Percentiles rank a stretch among this genome's conserved stretches.
Conservation (phyloP, 2,888 invertebrate genomes). For the Oscheius sp. region DNA sequence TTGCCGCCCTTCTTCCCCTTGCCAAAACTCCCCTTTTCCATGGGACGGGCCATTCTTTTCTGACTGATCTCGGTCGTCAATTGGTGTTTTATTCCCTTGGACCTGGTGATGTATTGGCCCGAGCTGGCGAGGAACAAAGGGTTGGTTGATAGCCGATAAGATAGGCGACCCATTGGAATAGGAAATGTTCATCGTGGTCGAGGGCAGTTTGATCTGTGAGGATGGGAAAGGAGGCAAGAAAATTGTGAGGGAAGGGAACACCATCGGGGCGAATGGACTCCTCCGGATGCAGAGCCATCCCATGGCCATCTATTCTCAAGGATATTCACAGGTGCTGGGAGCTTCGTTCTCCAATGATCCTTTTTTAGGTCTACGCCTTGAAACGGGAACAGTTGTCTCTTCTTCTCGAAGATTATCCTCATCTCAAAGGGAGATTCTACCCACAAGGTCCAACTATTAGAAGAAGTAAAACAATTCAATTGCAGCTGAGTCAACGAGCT, state of each 20-base stretch:
- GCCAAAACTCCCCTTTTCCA: slow-evolving; percentile 21
- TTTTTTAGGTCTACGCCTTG: slow-evolving; percentile 22
- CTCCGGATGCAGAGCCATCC: slow-evolving; percentile 1
- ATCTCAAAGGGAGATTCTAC: background rate
- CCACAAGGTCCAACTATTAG: background rate
- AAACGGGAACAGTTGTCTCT: background rate
- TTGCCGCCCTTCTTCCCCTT: slow-evolving; percentile 36
- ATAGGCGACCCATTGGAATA: background rate
- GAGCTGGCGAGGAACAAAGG: slow-evolving; percentile 47
- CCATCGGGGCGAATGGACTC: slow-evolving; percentile 21
- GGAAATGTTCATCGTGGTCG: slow-evolving; percentile 36
- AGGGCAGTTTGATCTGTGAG: slow-evolving; percentile 9
- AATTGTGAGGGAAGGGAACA: background rate
- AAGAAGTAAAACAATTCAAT: background rate
- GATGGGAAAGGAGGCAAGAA: background rate
- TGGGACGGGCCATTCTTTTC: slow-evolving; percentile 20
- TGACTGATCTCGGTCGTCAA: slow-evolving; percentile 12
- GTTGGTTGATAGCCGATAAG: slow-evolving; percentile 25
- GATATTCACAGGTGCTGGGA: slow-evolving; percentile 29
- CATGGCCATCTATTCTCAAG: slow-evolving; percentile 9
- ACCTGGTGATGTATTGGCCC: slow-evolving; percentile 51
- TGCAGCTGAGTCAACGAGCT: background rate
- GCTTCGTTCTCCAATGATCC: background rate
- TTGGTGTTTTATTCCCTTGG: slow-evolving; percentile 32
- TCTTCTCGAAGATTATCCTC: slow-evolving; percentile 29